These are phyloP conservation scores for Artibeus lituratus DNA, from an alignment of 2,797 vertebrate genomes.

Conservation along the genomic window DNA sequence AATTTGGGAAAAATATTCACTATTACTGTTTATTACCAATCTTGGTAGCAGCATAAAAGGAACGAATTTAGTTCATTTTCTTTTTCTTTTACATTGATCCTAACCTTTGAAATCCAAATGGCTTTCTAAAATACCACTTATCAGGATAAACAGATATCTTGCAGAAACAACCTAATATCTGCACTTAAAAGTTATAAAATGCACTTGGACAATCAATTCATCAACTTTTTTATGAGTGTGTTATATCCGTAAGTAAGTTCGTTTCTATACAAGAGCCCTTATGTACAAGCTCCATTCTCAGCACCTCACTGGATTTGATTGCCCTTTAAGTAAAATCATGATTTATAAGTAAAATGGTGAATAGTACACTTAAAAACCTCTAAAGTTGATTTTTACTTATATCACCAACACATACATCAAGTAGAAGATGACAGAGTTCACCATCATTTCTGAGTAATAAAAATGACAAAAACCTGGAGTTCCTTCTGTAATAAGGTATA, in stretches of 20 bases:
- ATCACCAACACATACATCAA: not conserved
- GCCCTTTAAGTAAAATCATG: not conserved
- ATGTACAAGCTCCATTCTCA: not conserved
- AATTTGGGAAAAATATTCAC: not conserved
- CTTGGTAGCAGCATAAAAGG: not conserved
- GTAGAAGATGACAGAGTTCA: not conserved
- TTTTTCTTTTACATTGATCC: constrained; percentile 41
- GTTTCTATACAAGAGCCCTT: not conserved
- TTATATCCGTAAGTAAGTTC: not conserved
- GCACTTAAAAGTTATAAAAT: constrained; percentile 6
- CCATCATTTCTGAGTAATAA: not conserved
- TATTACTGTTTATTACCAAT: constrained; percentile 3
- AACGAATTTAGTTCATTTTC: constrained; percentile 29
- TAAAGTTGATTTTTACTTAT: not conserved
- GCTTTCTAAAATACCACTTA: constrained; percentile 10
- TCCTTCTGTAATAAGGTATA: not conserved
- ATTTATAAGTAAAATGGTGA: not conserved
- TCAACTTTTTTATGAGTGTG: not conserved
- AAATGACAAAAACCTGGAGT: not conserved
- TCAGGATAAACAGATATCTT: not conserved
- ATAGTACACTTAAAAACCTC: not conserved
- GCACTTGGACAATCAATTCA: not conserved
- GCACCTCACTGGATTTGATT: not conserved
- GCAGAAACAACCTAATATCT: not conserved
- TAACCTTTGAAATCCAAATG: constrained; percentile 27